Evolutionary conservation across 2,888 invertebrate species (phyloP).

Genomic region (Cactoblastis cactorum): DNA sequence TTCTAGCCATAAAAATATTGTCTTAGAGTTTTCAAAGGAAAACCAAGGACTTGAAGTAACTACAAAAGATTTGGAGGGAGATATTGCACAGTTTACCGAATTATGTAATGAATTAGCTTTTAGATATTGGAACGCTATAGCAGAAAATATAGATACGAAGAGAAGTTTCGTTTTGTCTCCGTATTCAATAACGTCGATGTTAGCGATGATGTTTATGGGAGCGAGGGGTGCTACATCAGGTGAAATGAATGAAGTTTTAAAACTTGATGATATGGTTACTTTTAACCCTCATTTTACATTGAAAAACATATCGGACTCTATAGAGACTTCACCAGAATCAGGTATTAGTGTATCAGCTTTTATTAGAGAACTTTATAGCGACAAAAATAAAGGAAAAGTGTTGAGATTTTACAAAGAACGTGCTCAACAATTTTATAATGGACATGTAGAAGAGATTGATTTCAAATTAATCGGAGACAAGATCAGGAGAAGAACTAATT

Average conservation of each 20-base stretch:
- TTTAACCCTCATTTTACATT: constrained; percentile 94
- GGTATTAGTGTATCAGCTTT: constrained; percentile 90
- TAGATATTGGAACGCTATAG: constrained; percentile 87
- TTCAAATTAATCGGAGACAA: constrained; percentile 90
- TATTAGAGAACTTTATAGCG: constrained; percentile 90
- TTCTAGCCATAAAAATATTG: constrained; percentile 53
- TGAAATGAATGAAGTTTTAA: constrained; percentile 92
- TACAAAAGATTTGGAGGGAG: constrained; percentile 83
- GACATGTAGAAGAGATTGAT: constrained; percentile 91
- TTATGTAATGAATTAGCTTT: constrained; percentile 92
- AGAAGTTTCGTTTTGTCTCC: constrained; percentile 90
- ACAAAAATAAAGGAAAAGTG: constrained; percentile 87
- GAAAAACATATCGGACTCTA: constrained; percentile 91
- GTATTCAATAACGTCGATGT: constrained; percentile 89
- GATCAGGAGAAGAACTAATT: constrained; percentile 88
- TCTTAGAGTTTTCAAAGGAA: constrained; percentile 63
- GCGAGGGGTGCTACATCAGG: constrained; percentile 92
- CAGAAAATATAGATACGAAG: constrained; percentile 84
- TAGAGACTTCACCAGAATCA: constrained; percentile 82
- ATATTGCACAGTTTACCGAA: constrained; percentile 87
- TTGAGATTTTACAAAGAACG: constrained; percentile 93
- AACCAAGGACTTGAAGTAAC: constrained; percentile 88
- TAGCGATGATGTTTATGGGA: constrained; percentile 95
- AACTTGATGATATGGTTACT: constrained; percentile 91
- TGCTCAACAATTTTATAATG: constrained; percentile 92